A percentile compares a stretch with the other conserved stretches of the same genome.
These are phyloP conservation scores for Onthophagus sagittarius DNA, from an alignment of 2,888 invertebrate species.

Conservation along the genomic window DNA sequence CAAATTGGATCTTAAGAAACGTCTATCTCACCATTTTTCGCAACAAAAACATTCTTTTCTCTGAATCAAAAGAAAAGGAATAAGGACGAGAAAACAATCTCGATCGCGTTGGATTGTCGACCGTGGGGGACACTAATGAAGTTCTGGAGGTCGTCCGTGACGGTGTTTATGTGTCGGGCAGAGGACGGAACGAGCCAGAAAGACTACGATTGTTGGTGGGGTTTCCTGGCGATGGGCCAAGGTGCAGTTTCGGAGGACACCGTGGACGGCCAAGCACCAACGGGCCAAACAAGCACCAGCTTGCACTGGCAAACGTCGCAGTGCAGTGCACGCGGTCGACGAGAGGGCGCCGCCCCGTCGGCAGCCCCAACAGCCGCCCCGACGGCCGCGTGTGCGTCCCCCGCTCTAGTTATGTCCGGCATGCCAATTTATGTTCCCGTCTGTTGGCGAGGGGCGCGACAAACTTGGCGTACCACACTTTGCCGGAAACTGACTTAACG, in stretches of 20 bases:
- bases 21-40: too few relatives aligned
- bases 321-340: not conserved
- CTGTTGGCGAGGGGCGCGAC: not conserved
- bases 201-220: not conserved
- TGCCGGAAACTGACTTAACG: not conserved
- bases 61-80: not conserved
- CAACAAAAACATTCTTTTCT: not conserved
- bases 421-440: constrained; percentile 6
- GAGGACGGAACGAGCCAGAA: not conserved
- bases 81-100: not conserved
- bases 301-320: constrained; percentile 3
- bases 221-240: constrained; percentile 5
- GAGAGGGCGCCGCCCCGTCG: constrained; percentile 1
- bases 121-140: not conserved
- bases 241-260: not conserved
- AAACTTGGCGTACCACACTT: not conserved
- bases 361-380: too few relatives aligned
- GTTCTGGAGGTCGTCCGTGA: constrained; percentile 3
- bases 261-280: not conserved
- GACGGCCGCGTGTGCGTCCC: not conserved
- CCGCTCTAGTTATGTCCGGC: constrained; percentile 1
- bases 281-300: not conserved
- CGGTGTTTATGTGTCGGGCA: constrained; percentile 8
- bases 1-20: too few relatives aligned
- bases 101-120: not conserved